phyloP scores from a whole-genome alignment of 2,113 vertebrate species.

The Siniperca chuatsi region DNA sequence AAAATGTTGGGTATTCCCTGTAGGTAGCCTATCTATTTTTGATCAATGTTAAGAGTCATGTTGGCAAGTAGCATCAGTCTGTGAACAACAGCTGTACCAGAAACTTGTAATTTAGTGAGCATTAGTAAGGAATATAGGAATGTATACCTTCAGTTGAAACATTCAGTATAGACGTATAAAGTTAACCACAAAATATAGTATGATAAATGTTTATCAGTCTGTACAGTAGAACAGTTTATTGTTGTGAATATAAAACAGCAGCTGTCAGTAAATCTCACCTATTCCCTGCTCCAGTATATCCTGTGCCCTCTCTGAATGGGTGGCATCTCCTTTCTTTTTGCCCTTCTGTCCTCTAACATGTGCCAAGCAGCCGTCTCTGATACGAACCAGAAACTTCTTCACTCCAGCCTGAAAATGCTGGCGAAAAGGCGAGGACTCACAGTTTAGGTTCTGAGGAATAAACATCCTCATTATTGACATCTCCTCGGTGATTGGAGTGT shows the following conservation, averaged over 20 bases:
- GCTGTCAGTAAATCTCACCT: constrained; percentile 81
- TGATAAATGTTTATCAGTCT: background rate
- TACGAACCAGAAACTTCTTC: constrained; percentile 86
- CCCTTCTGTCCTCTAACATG: constrained; percentile 73
- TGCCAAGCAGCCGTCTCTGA: constrained; percentile 89
- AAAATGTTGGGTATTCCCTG: too few relatives aligned
- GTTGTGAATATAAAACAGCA: background rate
- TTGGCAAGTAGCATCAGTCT: too few relatives aligned
- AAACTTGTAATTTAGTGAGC: background rate
- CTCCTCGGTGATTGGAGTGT: constrained; percentile 78
- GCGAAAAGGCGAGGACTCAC: constrained; percentile 89
- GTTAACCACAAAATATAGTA: background rate
- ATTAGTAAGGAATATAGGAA: background rate
- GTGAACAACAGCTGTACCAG: too few relatives aligned
- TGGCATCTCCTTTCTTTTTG: constrained; percentile 36
- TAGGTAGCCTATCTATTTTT: too few relatives aligned
- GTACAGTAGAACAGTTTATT: background rate
- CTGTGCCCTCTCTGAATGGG: background rate
- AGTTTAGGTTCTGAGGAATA: constrained; percentile 89
- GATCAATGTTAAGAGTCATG: too few relatives aligned
- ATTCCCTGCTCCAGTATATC: constrained; percentile 80
- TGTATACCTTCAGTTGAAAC: background rate
- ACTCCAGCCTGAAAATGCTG: constrained; percentile 88
- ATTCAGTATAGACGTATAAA: background rate
- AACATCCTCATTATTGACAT: constrained; percentile 82